A percentile compares a stretch with the other conserved stretches of the same genome.
Evolutionary conservation across 2,797 vertebrate species (phyloP).

Genomic region (Botia almorhae): DNA sequence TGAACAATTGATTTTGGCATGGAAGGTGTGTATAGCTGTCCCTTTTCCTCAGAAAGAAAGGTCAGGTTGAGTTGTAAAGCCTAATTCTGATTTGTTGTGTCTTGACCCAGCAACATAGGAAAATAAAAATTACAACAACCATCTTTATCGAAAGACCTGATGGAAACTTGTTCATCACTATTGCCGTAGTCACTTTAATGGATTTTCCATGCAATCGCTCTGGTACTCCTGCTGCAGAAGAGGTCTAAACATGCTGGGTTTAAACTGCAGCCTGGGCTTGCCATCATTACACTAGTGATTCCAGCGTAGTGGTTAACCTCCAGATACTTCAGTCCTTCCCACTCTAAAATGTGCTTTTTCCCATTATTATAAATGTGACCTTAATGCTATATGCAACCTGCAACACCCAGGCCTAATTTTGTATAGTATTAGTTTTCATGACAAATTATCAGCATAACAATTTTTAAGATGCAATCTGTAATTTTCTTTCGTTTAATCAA

Average conservation of each 20-base stretch:
- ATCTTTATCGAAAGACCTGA: conserved; percentile 64
- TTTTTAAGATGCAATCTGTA: too few species aligned
- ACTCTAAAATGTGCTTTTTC: conserved; percentile 68
- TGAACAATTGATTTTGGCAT: conserved; percentile 21
- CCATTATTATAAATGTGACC: background rate
- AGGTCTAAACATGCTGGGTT: conserved; percentile 74
- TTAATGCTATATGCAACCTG: conserved; percentile 10
- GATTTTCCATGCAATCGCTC: conserved; percentile 76
- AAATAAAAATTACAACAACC: conserved; percentile 50
- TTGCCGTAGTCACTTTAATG: conserved; percentile 70
- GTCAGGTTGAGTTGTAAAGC: too few species aligned
- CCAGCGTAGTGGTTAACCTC: conserved; percentile 73
- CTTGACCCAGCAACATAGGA: too few species aligned
- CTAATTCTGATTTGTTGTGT: background rate
- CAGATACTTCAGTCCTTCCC: conserved; percentile 75
- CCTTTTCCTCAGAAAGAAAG: background rate
- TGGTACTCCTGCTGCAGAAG: conserved; percentile 60
- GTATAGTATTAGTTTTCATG: too few species aligned
- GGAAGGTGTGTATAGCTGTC: conserved; percentile 2
- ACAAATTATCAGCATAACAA: too few species aligned
- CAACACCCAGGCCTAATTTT: too few species aligned
- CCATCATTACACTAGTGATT: conserved; percentile 71
- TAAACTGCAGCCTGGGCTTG: conserved; percentile 65
- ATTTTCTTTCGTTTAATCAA: too few species aligned
- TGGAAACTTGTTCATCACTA: conserved; percentile 78